Evolutionary conservation across 2,113 vertebrate species (phyloP), one percentile per base, ranked within the genome.

Genomic region (Silurus meridionalis): DNA sequence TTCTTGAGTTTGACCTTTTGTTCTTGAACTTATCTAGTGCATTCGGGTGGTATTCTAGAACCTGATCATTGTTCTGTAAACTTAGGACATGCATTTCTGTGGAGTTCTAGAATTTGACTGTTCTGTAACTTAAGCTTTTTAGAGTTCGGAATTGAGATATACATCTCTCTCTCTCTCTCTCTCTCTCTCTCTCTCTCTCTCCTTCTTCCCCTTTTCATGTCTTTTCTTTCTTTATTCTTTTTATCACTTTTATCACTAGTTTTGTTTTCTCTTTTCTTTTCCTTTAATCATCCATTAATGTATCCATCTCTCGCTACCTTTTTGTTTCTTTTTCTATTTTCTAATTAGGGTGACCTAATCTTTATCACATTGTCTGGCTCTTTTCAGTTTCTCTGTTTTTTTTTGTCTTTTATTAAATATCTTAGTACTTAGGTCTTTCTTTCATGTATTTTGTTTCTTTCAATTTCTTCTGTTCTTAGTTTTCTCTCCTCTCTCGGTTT

Each of bases 71-170:
- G 72, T 52, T 75, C 48, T 75, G 0, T 5, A 75, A 37, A 23
- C 4, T 28, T 9, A 0, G 6, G 0, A 1, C 11, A 0, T 1
- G 19, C 71, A 8, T 74, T 50, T 4, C 9, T 0, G 8, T 21
- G 71, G 25, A 0, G 2, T 74, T 50, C 71, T 58, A 15, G 57
- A 79, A 10, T 10, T 17, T 66, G 80, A 17, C 48, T 17, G 13
- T 52, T 63, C 37, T 13, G 11, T 15, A 17, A n/a, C 48, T 53
- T n/a, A 5, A 0, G 5, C 53, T 37, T 37, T 37, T 37, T 37
- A 37, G 37, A 37, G 37, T 37, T 37, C 2, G 37, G 37, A 37
- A 37, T 37, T 37, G 37, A 37, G 37, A 37, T 37, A 2, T 37
- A 37, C 37, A 37, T 37, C 7, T 66, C 63, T 72, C 9, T 28